Percentiles rank a stretch among this genome's conserved stretches.
phyloP scores from a whole-genome alignment of 2,888 invertebrate genomes.

The Labia minor region DNA sequence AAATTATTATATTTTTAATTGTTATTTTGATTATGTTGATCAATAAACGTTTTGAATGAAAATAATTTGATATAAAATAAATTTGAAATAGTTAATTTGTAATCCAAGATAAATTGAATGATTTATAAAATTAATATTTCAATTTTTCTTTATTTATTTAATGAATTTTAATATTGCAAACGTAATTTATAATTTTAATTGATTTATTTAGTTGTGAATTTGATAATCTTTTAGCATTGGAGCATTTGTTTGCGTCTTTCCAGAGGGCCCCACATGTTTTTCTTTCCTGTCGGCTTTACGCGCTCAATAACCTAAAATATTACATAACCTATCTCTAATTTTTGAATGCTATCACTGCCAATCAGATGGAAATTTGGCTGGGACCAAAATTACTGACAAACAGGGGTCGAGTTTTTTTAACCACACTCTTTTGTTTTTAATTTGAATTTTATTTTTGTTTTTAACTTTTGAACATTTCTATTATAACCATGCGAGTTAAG shows the following conservation, averaged over 20 bases:
- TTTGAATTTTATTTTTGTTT: background rate
- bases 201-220: background rate
- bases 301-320: background rate
- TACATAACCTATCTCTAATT: background rate
- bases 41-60: too few species aligned
- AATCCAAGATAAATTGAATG: too few species aligned
- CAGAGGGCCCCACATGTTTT: background rate
- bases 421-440: background rate
- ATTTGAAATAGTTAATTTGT: too few species aligned
- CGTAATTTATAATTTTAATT: too few species aligned
- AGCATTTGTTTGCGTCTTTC: background rate
- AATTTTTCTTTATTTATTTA: too few species aligned
- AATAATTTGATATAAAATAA: too few species aligned
- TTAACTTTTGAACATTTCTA: background rate
- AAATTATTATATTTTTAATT: too few species aligned
- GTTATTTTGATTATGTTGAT: too few species aligned
- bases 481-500: background rate
- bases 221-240: background rate
- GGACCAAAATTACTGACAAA: conserved; percentile 13
- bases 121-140: too few species aligned
- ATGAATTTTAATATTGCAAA: too few species aligned
- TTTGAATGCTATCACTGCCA: background rate
- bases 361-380: conserved; percentile 4
- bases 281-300: conserved; percentile 4
- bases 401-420: background rate